Percentiles rank a stretch among this genome's conserved stretches.
Conservation (phyloP, 2,888 invertebrate genomes). For the Chironomus riparius region DNA sequence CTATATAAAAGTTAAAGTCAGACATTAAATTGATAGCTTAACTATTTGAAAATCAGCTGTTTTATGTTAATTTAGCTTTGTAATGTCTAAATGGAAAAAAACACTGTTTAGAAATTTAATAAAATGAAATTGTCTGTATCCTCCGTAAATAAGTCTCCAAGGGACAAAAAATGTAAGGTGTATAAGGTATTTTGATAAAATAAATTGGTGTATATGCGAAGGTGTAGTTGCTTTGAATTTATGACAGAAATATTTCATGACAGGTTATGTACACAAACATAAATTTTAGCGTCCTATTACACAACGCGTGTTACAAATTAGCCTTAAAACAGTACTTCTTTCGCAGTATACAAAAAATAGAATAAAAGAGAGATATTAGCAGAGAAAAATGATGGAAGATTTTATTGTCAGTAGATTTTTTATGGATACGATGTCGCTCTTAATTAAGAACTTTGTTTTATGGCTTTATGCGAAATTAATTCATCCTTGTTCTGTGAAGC, state of each 20-base stretch:
- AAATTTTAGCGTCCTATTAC: slow-evolving; percentile 13
- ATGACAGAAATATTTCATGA: slow-evolving; percentile 21
- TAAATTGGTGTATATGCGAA: slow-evolving; percentile 8
- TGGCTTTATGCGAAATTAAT: neutral
- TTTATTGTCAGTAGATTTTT: neutral
- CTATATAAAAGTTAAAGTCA: no score
- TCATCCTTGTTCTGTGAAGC: neutral
- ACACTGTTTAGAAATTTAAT: no score
- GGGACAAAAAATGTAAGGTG: neutral
- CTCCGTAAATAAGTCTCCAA: no score
- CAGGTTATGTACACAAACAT: slow-evolving; percentile 14
- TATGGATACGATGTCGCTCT: neutral
- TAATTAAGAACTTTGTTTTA: neutral
- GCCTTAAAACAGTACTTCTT: neutral
- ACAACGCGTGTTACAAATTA: neutral
- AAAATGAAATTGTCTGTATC: no score
- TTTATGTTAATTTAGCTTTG: no score
- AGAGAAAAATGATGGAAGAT: neutral
- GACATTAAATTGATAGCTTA: no score
- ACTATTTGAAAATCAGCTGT: no score
- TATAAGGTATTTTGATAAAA: slow-evolving; percentile 22
- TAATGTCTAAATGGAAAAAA: no score
- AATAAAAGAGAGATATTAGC: no score
- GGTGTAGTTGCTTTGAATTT: slow-evolving; percentile 24
- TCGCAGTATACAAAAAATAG: neutral